These are phyloP conservation scores for Gisinianus flammeolus DNA, from an alignment of 2,888 invertebrate genomes.

Conservation along the genomic window DNA sequence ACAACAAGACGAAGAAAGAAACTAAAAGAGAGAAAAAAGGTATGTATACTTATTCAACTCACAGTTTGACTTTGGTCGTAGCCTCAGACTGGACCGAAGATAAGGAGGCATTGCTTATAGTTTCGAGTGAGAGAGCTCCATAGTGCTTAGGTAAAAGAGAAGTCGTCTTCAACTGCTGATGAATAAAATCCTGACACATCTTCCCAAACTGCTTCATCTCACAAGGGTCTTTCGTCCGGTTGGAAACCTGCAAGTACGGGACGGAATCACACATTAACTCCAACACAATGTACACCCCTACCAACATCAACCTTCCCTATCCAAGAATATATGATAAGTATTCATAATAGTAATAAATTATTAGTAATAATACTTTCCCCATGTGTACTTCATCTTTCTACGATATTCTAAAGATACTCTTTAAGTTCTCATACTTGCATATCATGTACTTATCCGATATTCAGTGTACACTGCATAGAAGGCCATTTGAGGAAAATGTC, in stretches of 20 bases:
- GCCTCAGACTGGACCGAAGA: slow-evolving; percentile 52
- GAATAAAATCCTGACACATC: slow-evolving; percentile 50
- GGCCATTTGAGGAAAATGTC: no score
- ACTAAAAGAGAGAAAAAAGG: background rate
- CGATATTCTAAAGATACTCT: background rate
- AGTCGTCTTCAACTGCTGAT: slow-evolving; percentile 45
- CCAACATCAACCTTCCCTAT: background rate
- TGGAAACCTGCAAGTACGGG: slow-evolving; percentile 36
- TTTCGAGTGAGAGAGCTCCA: slow-evolving; percentile 71
- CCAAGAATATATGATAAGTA: background rate
- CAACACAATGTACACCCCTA: slow-evolving; percentile 2
- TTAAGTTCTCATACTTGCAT: no score
- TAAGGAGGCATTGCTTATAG: slow-evolving; percentile 59
- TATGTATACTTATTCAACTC: slow-evolving; percentile 32
- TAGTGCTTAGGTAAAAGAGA: slow-evolving; percentile 49
- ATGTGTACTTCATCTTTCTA: background rate
- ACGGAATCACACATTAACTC: slow-evolving; percentile 29
- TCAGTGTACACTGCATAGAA: no score
- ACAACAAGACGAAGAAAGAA: background rate
- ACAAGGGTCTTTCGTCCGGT: slow-evolving; percentile 34
- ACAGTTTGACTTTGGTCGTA: slow-evolving; percentile 55
- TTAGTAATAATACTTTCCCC: background rate
- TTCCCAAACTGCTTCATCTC: slow-evolving; percentile 53
- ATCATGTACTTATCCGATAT: no score
- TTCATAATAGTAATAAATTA: no score